These are phyloP conservation scores for Thalassophryne amazonica DNA, from an alignment of 2,797 vertebrate genomes.

Conservation along the genomic window DNA sequence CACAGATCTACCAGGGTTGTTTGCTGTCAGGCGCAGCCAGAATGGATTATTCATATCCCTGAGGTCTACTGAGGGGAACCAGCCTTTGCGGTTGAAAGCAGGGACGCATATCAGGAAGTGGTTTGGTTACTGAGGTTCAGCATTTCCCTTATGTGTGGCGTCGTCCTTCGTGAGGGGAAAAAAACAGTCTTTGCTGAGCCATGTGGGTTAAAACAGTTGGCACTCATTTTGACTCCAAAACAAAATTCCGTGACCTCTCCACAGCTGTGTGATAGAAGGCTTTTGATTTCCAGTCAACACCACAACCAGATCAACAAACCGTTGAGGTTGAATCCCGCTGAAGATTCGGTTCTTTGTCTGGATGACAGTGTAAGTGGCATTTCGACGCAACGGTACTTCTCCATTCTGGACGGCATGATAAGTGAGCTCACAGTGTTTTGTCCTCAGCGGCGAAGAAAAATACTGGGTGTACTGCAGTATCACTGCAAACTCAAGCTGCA, in stretches of 20 bases:
- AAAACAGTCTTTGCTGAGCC: constrained; percentile 40
- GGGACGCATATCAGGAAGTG: constrained; percentile 74
- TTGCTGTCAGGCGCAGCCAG: constrained; percentile 46
- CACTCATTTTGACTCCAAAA: constrained; percentile 57
- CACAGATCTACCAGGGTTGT: constrained; percentile 39
- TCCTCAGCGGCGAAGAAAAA: constrained; percentile 42
- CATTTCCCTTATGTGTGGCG: constrained; percentile 54
- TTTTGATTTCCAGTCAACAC: constrained; percentile 63
- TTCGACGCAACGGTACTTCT: constrained; percentile 16
- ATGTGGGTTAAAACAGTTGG: constrained; percentile 42
- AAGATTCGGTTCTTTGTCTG: constrained; percentile 40
- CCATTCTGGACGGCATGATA: not conserved
- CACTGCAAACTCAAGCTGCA: constrained; percentile 20
- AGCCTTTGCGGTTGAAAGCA: constrained; percentile 56
- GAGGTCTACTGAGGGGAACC: constrained; percentile 43
- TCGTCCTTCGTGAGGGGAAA: constrained; percentile 23
- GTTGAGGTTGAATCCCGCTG: constrained; percentile 37
- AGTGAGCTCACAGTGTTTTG: constrained; percentile 48
- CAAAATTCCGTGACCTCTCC: constrained; percentile 74
- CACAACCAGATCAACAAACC: constrained; percentile 65
- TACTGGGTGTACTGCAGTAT: constrained; percentile 49
- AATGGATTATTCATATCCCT: constrained; percentile 55
- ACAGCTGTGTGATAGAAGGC: constrained; percentile 44
- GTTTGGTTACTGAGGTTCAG: constrained; percentile 71
- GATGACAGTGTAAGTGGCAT: constrained; percentile 6